phyloP scores from a whole-genome alignment of 2,113 vertebrate species.

The Chroicocephalus ridibundus region DNA sequence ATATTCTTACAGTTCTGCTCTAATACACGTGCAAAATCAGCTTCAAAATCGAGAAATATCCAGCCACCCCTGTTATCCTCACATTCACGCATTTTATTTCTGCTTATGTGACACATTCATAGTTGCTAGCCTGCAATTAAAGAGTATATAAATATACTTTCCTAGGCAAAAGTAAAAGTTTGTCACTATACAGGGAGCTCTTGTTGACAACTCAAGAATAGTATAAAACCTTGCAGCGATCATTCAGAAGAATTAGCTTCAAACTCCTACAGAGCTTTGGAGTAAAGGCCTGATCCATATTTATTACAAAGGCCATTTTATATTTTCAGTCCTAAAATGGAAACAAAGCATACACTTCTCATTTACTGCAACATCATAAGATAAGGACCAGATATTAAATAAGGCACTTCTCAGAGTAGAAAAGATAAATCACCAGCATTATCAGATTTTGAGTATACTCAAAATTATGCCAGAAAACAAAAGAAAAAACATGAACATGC shows the following conservation, averaged over 20 bases:
- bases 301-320: not conserved
- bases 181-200: not conserved
- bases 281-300: not conserved
- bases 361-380: not conserved
- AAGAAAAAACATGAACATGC: not conserved
- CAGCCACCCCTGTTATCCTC: not conserved
- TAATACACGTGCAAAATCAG: conserved; percentile 37
- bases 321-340: not conserved
- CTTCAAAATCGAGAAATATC: conserved; percentile 57
- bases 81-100: conserved; percentile 14
- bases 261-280: not conserved
- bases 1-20: conserved; percentile 39
- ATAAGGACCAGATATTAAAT: not conserved
- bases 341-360: not conserved
- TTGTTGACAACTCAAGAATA: not conserved
- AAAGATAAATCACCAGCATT: not conserved
- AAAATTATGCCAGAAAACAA: not conserved
- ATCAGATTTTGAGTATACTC: not conserved
- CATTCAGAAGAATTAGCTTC: not conserved
- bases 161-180: not conserved
- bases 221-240: not conserved
- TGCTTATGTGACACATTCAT: conserved; percentile 15
- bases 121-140: not conserved
- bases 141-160: not conserved
- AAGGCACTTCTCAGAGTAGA: not conserved